Conservation (phyloP, 2,113 vertebrate species). For the Haemorhous mexicanus region DNA sequence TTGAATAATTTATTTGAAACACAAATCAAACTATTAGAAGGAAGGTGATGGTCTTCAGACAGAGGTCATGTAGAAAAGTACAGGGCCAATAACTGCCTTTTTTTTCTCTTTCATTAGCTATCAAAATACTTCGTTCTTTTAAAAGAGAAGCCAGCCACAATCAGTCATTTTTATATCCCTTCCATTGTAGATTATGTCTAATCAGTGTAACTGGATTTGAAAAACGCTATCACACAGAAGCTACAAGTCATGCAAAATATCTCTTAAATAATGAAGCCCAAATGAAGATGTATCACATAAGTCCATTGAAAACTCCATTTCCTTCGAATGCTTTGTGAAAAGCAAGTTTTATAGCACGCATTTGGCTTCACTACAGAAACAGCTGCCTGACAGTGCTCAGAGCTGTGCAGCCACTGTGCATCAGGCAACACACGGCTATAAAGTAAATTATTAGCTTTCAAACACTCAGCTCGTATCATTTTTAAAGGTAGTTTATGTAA, state of each 20-base stretch:
- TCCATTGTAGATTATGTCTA: conserved; percentile 20
- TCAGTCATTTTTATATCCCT: conserved; percentile 33
- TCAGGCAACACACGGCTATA: neutral
- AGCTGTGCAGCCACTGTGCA: neutral
- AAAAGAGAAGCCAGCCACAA: neutral
- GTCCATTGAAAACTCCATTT: conserved; percentile 10
- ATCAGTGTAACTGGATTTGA: neutral
- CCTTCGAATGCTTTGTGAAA: neutral
- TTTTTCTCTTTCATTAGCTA: neutral
- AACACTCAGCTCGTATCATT: neutral
- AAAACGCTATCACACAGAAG: neutral
- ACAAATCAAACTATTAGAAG: conserved; percentile 49
- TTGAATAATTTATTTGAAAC: conserved; percentile 58
- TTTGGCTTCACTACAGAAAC: neutral
- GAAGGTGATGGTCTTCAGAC: conserved; percentile 37
- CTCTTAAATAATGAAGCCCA: conserved; percentile 39
- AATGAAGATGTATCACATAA: neutral
- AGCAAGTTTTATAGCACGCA: neutral
- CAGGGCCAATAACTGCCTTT: neutral
- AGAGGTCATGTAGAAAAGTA: conserved; percentile 29
- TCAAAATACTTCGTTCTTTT: conserved; percentile 29
- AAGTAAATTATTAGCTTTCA: neutral
- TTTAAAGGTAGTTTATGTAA: neutral
- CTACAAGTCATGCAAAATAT: conserved; percentile 26
- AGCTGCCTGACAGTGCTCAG: neutral